Conservation (phyloP, 2,797 vertebrate genomes). For the Cheirogaleus major region DNA sequence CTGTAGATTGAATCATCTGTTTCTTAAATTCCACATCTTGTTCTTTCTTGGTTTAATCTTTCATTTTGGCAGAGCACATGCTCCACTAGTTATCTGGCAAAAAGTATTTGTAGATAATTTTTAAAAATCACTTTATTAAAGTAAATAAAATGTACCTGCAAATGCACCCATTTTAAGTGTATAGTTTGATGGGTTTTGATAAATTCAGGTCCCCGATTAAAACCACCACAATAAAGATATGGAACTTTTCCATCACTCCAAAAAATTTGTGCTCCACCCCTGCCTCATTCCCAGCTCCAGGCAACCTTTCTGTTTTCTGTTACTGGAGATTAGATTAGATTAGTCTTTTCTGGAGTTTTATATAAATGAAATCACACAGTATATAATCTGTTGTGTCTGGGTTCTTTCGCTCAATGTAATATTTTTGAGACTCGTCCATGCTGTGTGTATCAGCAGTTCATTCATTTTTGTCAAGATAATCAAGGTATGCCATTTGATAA, state of each 20-base stretch:
- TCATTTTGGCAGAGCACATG: background rate
- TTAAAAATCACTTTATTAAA: background rate
- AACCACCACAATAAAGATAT: background rate
- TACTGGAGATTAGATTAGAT: background rate
- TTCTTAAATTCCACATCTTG: background rate
- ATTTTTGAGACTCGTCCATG: background rate
- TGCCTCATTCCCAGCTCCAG: background rate
- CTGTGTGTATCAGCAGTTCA: background rate
- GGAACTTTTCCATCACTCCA: background rate
- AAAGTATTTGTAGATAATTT: background rate
- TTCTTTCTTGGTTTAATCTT: background rate
- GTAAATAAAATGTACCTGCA: background rate
- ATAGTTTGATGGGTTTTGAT: background rate
- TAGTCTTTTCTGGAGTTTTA: background rate
- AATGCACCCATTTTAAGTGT: background rate
- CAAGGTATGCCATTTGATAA: background rate
- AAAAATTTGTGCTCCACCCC: background rate
- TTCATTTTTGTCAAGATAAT: background rate
- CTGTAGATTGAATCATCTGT: background rate
- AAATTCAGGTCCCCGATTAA: background rate
- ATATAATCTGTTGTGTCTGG: background rate
- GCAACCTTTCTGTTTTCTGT: background rate
- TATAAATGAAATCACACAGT: background rate
- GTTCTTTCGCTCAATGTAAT: background rate
- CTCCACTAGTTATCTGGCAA: background rate